phyloP scores from a whole-genome alignment of 2,113 vertebrate species.

The Epinephelus cyanopodus region DNA sequence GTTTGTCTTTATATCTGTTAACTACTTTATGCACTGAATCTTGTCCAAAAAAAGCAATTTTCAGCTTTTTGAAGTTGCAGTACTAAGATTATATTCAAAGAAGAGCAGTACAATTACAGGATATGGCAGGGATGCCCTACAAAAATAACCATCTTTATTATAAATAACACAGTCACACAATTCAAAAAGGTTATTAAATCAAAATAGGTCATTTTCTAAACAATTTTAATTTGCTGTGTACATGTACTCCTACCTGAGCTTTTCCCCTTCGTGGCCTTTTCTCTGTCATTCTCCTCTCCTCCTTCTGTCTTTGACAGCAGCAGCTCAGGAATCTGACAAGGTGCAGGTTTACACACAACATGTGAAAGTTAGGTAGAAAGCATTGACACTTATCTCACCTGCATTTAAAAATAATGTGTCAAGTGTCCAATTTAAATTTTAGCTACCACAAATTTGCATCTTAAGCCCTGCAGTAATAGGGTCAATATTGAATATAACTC shows the following conservation, averaged over 20 bases:
- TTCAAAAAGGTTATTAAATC: not conserved
- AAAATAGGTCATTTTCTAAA: not conserved
- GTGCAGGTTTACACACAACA: constrained; percentile 7
- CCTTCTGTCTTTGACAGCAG: constrained; percentile 84
- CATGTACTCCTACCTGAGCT: constrained; percentile 79
- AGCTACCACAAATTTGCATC: constrained; percentile 1
- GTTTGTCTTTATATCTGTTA: not conserved
- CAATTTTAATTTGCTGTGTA: not conserved
- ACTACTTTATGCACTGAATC: not conserved
- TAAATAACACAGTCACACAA: not conserved
- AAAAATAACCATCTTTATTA: not conserved
- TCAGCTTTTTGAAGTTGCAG: not conserved
- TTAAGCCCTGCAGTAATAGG: not conserved
- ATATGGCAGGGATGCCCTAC: not conserved
- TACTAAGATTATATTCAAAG: not conserved
- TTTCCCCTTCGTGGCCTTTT: constrained; percentile 74
- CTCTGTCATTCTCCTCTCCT: constrained; percentile 75
- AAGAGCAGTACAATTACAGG: not conserved
- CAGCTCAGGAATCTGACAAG: constrained; percentile 93
- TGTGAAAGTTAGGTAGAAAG: constrained; percentile 10
- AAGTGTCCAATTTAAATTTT: not conserved
- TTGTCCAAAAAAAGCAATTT: not conserved
- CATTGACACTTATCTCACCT: not conserved
- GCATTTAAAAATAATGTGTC: not conserved
- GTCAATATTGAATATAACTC: constrained; percentile 8